phyloP scores from a whole-genome alignment of 1,140 invertebrate species.

The Oscheius sp. region DNA sequence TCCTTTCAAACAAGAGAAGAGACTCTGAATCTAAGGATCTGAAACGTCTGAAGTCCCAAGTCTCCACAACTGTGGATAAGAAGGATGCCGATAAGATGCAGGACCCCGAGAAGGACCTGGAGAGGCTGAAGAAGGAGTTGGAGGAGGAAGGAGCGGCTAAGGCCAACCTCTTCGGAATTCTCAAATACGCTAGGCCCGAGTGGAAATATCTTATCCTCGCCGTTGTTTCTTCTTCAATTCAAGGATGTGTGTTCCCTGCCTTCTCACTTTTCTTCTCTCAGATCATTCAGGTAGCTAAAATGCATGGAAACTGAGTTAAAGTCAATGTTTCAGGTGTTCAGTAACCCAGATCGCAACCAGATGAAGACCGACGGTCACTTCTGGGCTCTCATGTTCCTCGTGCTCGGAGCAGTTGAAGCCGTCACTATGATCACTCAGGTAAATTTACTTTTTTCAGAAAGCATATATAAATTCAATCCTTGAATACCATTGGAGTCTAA shows the following conservation, averaged over 20 bases:
- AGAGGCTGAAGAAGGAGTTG: slow-evolving; percentile 36
- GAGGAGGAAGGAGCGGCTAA: slow-evolving; percentile 40
- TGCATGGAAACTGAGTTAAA: background rate
- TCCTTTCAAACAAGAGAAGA: background rate
- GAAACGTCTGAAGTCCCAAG: slow-evolving; percentile 4
- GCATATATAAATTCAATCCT: background rate
- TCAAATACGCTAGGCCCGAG: slow-evolving; percentile 42
- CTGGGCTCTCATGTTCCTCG: slow-evolving; percentile 54
- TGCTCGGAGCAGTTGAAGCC: slow-evolving; percentile 29
- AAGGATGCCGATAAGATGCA: background rate
- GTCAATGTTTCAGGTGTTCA: slow-evolving; percentile 40
- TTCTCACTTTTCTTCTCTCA: slow-evolving; percentile 48
- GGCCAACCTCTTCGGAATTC: slow-evolving; percentile 36
- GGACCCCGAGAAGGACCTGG: slow-evolving; percentile 23
- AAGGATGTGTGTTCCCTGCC: slow-evolving; percentile 43
- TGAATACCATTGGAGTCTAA: background rate
- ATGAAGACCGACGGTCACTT: slow-evolving; percentile 47
- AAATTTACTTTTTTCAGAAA: background rate
- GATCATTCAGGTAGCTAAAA: slow-evolving; percentile 35
- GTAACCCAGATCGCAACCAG: slow-evolving; percentile 32
- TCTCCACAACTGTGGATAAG: slow-evolving; percentile 1
- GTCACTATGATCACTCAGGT: slow-evolving; percentile 38
- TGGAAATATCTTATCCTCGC: slow-evolving; percentile 34
- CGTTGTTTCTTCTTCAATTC: slow-evolving; percentile 33
- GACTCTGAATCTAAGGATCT: slow-evolving; percentile 1